A percentile compares a stretch with the other conserved stretches of the same genome.
phyloP scores from a whole-genome alignment of 2,888 invertebrate genomes.

The Ethmia dodecea region DNA sequence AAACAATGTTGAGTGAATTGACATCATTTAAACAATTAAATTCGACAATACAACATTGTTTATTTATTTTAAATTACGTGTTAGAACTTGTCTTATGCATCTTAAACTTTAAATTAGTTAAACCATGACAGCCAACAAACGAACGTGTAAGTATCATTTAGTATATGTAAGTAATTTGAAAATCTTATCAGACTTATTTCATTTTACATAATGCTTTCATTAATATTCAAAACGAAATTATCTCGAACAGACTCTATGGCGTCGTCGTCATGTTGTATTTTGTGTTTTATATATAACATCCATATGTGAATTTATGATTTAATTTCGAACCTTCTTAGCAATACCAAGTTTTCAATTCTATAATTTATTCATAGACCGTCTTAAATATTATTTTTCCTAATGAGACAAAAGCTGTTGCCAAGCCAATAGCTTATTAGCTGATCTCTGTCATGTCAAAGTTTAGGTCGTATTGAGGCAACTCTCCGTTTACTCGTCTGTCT shows the following conservation, averaged over 20 bases:
- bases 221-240: conserved; percentile 38
- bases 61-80: no score
- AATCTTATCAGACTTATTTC: conserved; percentile 15
- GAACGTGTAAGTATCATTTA: no score
- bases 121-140: no score
- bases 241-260: conserved; percentile 45
- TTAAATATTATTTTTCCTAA: conserved; percentile 22
- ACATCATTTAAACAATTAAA: no score
- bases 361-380: conserved; percentile 32
- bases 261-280: conserved; percentile 24
- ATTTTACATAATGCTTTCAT: conserved; percentile 40
- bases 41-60: no score
- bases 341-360: conserved; percentile 26
- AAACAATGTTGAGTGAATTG: no score
- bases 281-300: conserved; percentile 23
- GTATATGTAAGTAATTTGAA: neutral
- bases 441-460: no score
- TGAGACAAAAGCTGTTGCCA: conserved; percentile 13
- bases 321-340: conserved; percentile 28
- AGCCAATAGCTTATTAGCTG: no score
- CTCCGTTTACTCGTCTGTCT: no score
- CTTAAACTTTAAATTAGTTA: no score
- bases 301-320: conserved; percentile 33
- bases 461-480: no score
- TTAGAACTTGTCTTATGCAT: no score